Evolutionary conservation across 1,140 invertebrate genomes (phyloP).

Genomic region (Atta texana): DNA sequence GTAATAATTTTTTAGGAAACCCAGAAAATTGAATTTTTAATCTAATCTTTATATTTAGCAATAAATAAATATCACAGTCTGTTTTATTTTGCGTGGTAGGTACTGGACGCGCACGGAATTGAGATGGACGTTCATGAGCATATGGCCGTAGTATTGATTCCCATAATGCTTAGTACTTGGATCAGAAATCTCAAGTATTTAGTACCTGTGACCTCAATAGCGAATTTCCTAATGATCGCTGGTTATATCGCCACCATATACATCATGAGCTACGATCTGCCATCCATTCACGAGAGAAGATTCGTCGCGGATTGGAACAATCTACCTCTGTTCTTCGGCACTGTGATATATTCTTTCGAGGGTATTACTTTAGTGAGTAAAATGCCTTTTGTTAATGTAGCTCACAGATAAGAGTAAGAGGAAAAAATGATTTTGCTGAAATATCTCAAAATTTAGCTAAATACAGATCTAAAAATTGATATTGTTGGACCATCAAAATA

Average conservation of each 20-base stretch:
- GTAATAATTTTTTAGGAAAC: neutral
- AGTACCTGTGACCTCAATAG: slow-evolving; percentile 90
- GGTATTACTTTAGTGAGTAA: slow-evolving; percentile 91
- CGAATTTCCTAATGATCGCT: slow-evolving; percentile 90
- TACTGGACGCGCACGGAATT: slow-evolving; percentile 88
- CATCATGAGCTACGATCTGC: slow-evolving; percentile 89
- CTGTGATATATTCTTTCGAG: slow-evolving; percentile 93
- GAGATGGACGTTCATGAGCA: slow-evolving; percentile 89
- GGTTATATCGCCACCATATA: slow-evolving; percentile 91
- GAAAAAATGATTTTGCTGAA: too few species aligned
- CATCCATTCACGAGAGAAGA: slow-evolving; percentile 86
- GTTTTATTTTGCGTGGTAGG: slow-evolving; percentile 83
- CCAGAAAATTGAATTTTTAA: neutral
- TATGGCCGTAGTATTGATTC: slow-evolving; percentile 90
- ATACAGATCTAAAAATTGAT: too few species aligned
- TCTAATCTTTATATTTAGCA: neutral
- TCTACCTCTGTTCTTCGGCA: slow-evolving; percentile 92
- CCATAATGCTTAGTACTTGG: slow-evolving; percentile 91
- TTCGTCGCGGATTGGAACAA: slow-evolving; percentile 87
- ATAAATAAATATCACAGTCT: neutral
- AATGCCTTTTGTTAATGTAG: neutral
- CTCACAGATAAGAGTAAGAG: neutral
- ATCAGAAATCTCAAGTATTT: slow-evolving; percentile 92
- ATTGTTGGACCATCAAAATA: neutral
- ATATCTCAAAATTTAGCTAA: too few species aligned